Base-by-base conservation (phyloP, 1,140 invertebrate species). In the Apis dorsata region DNA sequence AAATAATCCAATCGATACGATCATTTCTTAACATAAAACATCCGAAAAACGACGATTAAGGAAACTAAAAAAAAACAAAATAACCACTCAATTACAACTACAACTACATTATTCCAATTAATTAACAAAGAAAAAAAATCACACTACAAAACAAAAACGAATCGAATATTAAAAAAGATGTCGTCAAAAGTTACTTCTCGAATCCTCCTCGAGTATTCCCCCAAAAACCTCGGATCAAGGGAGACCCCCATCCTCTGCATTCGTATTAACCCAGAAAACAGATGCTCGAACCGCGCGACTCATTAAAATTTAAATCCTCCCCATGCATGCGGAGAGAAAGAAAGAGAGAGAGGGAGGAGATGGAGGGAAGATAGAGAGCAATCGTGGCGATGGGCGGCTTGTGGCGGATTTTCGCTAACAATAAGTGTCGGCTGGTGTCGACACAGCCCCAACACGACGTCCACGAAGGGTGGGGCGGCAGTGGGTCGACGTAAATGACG, bases 331-430 rank as follows among this genome's bases (percentile, higher is more conserved):
- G 49, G 57, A 34, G 53, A 11, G 10, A n/a, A 55, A 79, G 28
- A 79, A 34, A 28, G 53, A 63, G 79, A 44, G 5, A 44, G 34
- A 44, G 34, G 5, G 34, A 44, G 34, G 34, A 44, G 2, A 4
- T 2, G 12, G 28, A 19, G n/a, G 53, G 19, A 11, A 17, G 57
- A 79, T 51, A 79, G 53, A 51, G 53, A 70, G 83, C 12, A 51
- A 69, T 83, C 24, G 62, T 51, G 49, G n/a, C 59, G 72, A 34
- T 44, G 34, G 34, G 62, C 66, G 80, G 85, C 68, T 84, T 69
- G 68, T 62, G 81, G 72, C 65, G 74, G 79, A 87, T 79, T 87
- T 87, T 87, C 80, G 28, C 70, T 81, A 88, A 88, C 85, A 88
- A 88, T 88, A 87, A 87, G 69, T 79, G 70, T 88, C 87, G 85